Base-by-base conservation (phyloP, 2,888 invertebrate species). In the Rhogogaster chlorosoma region DNA sequence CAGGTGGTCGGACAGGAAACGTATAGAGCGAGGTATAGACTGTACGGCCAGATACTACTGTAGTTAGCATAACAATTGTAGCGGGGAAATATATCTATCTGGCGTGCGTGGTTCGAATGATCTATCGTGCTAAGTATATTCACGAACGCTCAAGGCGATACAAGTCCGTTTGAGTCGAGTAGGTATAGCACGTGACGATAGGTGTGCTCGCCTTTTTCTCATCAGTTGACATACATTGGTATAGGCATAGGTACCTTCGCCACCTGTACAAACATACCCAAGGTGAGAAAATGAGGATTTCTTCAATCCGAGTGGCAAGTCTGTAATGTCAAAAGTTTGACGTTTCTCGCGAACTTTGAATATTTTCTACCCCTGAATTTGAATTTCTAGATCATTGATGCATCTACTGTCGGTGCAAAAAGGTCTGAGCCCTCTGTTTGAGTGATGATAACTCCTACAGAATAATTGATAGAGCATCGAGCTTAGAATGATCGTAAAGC, bases 21-120 rank as follows among this genome's bases (percentile, higher is more conserved):
- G 90, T 91, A 91, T 91, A 80, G 61, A 80, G 80, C 80, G 67
- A 83, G 83, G 67, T 83, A 83, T 83, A 83, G 83, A 83, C 83
- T 67, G 83, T 83, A 83, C 83, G 64, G 49, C 83, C 83, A 83
- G 83, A 64, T 83, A 83, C 83, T 64, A 83, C 83, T 70, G 88
- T 89, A 88, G 92, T 93, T 93, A 92, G 93, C 93, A 93, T 93
- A 93, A 93, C 92, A 93, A 93, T 93, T 91, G 92, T 90, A 90
- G 90, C 89, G 88, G 89, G 90, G 89, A 88, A 90, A 83, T 83
- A 83, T 83, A 83, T 83, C 90, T 89, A 88, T 89, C 89, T 90
- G 89, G 88, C 88, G 88, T 88, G 88, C 87, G 87, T 88, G 86
- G 87, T 67, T 88, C 88, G 89, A 91, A 92, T 92, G 91, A 92